Base-by-base conservation (phyloP, 1,140 invertebrate species). In the Carposina sasakii region DNA sequence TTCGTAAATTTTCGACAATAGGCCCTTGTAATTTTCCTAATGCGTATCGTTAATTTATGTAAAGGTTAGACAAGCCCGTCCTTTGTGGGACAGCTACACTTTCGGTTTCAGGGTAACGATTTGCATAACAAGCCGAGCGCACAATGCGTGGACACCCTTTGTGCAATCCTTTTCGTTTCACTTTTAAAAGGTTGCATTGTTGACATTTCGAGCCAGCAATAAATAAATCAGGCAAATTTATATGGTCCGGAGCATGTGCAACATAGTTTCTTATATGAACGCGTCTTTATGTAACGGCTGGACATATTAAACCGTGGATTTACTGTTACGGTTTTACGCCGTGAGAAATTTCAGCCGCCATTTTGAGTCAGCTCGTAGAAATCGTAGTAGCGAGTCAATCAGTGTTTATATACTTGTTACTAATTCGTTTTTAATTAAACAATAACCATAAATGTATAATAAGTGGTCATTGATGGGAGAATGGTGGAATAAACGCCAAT, bases 101-200 rank as follows among this genome's bases (percentile, higher is more conserved):
- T 76, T 83, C 79, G 71, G 76, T 83, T 83, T 83, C 77, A 83
- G 76, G 37, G 74, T 78, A 79, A 63, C 76, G 52, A 83, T 83
- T 81, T 81, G 72, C 79, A 83, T 83, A 79, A 79, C 67, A 71
- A 73, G 71, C 65, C 56, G 44, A 43, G 51, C 22, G 44, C 23
- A 83, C 72, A 83, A 83, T 78, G 55, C 61, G 53, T 54, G 70
- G 67, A 62, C 54, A 71, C 74, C 75, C 75, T 74, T 82, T 71
- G 33, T 48, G 64, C 71, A 79, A 78, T 76, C 65, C 68, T 73
- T 79, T 76, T 71, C 71, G 76, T 81, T 83, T 79, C 74, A 79
- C 74, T 79, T 83, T 83, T 81, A 73, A 76, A 69, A 67, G 58
- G 66, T 71, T 59, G 59, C 70, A 81, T 83, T 83, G 76, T 83